Percentiles rank a stretch among this genome's conserved stretches.
Conservation (phyloP, 2,113 vertebrate genomes). For the Melanerpes formicivorus region DNA sequence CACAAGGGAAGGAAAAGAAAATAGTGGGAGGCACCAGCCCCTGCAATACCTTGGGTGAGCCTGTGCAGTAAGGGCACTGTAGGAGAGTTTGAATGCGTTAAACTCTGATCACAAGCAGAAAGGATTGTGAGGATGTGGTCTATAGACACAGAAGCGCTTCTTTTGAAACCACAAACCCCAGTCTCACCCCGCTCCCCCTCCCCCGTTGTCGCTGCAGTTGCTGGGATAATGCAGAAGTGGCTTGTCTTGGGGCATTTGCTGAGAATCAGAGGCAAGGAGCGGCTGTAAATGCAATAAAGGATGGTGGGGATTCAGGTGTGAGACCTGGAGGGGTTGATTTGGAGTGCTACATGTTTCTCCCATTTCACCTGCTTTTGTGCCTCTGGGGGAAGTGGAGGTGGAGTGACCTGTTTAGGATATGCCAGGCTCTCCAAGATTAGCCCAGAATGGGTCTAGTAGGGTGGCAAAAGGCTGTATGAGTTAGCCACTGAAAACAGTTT, state of each 20-base stretch:
- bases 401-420: not conserved
- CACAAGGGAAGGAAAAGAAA: not conserved
- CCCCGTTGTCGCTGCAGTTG: not conserved
- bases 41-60: not conserved
- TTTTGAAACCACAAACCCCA: constrained; percentile 20
- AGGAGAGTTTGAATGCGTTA: not conserved
- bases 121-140: not conserved
- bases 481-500: not conserved
- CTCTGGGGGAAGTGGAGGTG: not conserved
- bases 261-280: not conserved
- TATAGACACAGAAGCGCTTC: not conserved
- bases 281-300: not conserved
- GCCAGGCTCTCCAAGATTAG: not conserved
- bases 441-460: not conserved
- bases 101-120: not conserved
- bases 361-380: not conserved
- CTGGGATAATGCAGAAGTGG: not conserved
- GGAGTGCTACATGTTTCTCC: not conserved
- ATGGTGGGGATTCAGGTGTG: not conserved
- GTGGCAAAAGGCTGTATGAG: not conserved
- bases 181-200: no score
- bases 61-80: not conserved
- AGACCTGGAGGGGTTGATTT: not conserved
- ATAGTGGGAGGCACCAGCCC: not conserved
- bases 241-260: not conserved